Evolutionary conservation across 2,113 vertebrate species (phyloP).

Genomic region (Papio anubis): DNA sequence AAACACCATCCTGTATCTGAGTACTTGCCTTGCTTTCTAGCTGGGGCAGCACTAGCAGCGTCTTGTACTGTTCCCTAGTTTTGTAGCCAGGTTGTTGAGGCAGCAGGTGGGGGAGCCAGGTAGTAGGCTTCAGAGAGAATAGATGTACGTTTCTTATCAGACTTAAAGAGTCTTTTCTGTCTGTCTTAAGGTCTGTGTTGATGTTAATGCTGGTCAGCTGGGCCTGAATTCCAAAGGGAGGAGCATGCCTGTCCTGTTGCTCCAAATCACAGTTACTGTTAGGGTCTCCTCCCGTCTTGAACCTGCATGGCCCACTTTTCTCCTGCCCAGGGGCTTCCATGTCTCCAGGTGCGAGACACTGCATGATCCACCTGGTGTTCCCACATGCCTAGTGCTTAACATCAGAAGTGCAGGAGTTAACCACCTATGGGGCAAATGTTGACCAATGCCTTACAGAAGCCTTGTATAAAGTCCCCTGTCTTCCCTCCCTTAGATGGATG

Average conservation of each 20-base stretch:
- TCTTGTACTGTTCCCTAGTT: neutral
- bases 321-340: neutral
- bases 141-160: too few relatives aligned
- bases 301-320: neutral
- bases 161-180: too few relatives aligned
- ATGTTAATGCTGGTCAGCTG: too few relatives aligned
- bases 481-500: neutral
- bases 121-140: too few relatives aligned
- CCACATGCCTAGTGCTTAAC: neutral
- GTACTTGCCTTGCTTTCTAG: neutral
- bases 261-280: neutral
- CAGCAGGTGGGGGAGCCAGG: too few relatives aligned
- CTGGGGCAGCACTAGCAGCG: fast-evolving
- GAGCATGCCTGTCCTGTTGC: neutral
- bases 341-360: neutral
- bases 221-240: too few relatives aligned
- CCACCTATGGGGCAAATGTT: neutral
- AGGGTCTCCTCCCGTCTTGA: neutral
- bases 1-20: too few relatives aligned
- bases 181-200: too few relatives aligned
- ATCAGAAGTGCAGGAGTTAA: neutral
- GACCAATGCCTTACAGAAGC: neutral
- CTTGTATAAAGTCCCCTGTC: neutral
- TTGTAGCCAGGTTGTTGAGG: neutral
- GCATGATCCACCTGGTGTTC: neutral